A percentile compares a stretch with the other conserved stretches of the same genome.
These are phyloP conservation scores for Neodiprion virginianus DNA, from an alignment of 1,140 invertebrate genomes.

Conservation along the genomic window DNA sequence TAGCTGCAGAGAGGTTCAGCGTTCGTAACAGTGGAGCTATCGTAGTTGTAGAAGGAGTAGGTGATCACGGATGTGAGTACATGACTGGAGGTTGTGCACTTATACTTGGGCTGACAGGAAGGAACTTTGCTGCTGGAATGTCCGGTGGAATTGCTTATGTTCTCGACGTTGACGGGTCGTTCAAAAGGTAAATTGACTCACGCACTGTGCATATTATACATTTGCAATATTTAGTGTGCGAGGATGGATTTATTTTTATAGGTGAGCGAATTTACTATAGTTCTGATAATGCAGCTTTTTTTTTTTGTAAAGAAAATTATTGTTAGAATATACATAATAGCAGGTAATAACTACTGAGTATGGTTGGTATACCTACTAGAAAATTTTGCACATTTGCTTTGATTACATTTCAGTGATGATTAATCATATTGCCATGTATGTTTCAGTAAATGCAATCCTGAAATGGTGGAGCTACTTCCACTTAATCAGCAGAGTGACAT, in stretches of 20 bases:
- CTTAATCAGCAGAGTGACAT: slow-evolving; percentile 84
- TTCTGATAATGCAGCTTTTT: slow-evolving; percentile 17
- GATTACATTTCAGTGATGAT: background rate
- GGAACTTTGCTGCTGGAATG: slow-evolving; percentile 99
- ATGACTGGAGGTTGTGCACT: slow-evolving; percentile 96
- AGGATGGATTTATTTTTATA: background rate
- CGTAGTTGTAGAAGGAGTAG: slow-evolving; percentile 92
- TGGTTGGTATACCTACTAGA: too few species aligned
- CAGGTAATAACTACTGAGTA: too few species aligned
- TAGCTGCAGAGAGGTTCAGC: slow-evolving; percentile 97
- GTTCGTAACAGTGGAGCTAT: slow-evolving; percentile 96
- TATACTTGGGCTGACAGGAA: slow-evolving; percentile 91
- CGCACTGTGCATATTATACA: background rate
- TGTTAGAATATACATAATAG: too few species aligned
- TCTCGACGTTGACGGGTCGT: slow-evolving; percentile 87
- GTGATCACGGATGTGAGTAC: slow-evolving; percentile 99
- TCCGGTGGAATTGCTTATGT: slow-evolving; percentile 97
- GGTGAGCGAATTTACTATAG: slow-evolving; percentile 11
- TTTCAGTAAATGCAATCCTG: slow-evolving; percentile 84
- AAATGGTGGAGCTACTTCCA: slow-evolving; percentile 88
- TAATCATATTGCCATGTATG: slow-evolving; percentile 25
- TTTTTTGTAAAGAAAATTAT: background rate
- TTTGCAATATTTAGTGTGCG: background rate
- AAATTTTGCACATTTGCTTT: background rate
- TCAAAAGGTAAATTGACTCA: slow-evolving; percentile 64